These are phyloP conservation scores for Drosophila ohnishii DNA, from an alignment of 1,140 invertebrate species.

Conservation along the genomic window DNA sequence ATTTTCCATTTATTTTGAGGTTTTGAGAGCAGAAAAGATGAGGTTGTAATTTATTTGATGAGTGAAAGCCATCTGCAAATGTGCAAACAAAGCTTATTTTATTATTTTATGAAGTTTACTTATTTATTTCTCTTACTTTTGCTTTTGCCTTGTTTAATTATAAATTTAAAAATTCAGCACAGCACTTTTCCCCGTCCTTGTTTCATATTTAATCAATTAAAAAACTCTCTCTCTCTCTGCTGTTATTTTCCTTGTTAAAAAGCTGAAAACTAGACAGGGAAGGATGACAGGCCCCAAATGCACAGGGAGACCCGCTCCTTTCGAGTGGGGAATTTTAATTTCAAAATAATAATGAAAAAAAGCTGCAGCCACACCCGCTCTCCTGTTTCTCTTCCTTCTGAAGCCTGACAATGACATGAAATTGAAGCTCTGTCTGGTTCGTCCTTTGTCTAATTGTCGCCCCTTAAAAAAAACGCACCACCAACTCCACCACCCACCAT, in stretches of 20 bases:
- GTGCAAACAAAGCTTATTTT: neutral
- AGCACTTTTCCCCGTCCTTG: neutral
- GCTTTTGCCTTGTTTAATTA: neutral
- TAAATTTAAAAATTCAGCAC: slow-evolving; percentile 22
- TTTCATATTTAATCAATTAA: slow-evolving; percentile 77
- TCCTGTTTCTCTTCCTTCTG: slow-evolving; percentile 7
- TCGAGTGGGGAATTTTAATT: slow-evolving; percentile 62
- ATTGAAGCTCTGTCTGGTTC: slow-evolving; percentile 55
- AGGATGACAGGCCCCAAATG: slow-evolving; percentile 40
- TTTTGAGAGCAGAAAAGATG: neutral
- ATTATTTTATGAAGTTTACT: neutral
- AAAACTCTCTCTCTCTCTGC: slow-evolving; percentile 41
- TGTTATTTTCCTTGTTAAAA: slow-evolving; percentile 1
- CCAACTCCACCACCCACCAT: slow-evolving; percentile 14
- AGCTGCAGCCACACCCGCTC: slow-evolving; percentile 36
- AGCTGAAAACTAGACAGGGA: slow-evolving; percentile 1
- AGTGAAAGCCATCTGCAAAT: slow-evolving; percentile 1
- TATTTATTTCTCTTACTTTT: neutral
- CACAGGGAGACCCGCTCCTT: slow-evolving; percentile 27
- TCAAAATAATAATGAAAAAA: slow-evolving; percentile 73
- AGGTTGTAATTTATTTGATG: slow-evolving; percentile 7
- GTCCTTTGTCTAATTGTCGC: slow-evolving; percentile 78
- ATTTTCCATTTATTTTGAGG: slow-evolving; percentile 7
- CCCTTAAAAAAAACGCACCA: neutral
- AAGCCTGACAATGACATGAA: slow-evolving; percentile 70